Evolutionary conservation across 1,140 invertebrate species (phyloP), one percentile per base, ranked within the genome.

Genomic region (Drosophila equinoxialis): DNA sequence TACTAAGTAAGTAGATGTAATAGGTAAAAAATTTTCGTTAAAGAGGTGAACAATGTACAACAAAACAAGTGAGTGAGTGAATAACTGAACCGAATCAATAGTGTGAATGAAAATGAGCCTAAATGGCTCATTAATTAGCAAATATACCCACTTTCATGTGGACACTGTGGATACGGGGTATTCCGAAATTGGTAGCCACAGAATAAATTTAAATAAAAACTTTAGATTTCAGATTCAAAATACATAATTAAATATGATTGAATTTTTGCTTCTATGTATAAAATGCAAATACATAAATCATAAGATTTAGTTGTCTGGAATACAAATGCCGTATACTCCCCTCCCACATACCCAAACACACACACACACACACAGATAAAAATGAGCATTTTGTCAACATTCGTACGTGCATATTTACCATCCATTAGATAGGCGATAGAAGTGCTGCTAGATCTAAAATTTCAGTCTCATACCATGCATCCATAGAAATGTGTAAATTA

Each of bases 281-380:
- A 48, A 48, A 48, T 48, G 45, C 8, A 48, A 48, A 48, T 48
- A 17, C 42, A 48, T 48, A 48, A 48, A 48, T 48, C 14, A 48
- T 48, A 48, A 48, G 42, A 48, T 48, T 48, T 2, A 48, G 6
- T 17, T 48, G 42, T 48, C 42, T 48, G 42, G n/a, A 45, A 45
- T 45, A 14, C n/a, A 6, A 6, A 3, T 17, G 42, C 2, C 1
- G n/a, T 45, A 37, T 10, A 37, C 35, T 37, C 26, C 26, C 5
- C 26, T 5, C 5, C 3, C 35, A 37, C 10, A 10, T 7, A 17
- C 0, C 0, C 17, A 37, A 3, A 37, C 10, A 37, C 10, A 37
- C 35, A 37, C 10, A 37, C 0, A 11, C 10, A 37, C 35, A 10
- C 30, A 30, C 5, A 30, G 4, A 2, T 30, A 5, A 30, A 30